phyloP scores from a whole-genome alignment of 2,797 vertebrate genomes.

The Crenuchus spilurus region DNA sequence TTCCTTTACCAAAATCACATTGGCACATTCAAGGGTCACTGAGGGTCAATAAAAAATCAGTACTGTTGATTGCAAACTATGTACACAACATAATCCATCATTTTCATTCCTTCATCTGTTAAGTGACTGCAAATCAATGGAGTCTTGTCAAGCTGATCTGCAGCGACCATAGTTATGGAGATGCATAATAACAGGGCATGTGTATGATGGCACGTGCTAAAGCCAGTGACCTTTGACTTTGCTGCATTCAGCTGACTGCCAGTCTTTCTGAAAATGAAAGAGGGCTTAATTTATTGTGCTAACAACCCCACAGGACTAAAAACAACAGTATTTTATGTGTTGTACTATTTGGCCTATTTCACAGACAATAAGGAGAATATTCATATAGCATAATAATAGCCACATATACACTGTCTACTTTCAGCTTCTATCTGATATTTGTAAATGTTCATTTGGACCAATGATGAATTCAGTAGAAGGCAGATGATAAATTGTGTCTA shows the following conservation, averaged over 20 bases:
- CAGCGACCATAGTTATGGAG: background rate
- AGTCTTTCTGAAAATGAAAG: background rate
- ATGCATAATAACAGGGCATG: slow-evolving; percentile 1
- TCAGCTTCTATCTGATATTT: background rate
- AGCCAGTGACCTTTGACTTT: too few relatives aligned
- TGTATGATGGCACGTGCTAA: background rate
- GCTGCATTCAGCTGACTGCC: background rate
- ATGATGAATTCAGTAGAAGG: too few relatives aligned
- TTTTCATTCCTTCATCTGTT: background rate
- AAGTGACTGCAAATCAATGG: slow-evolving; percentile 19
- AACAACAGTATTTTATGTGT: background rate
- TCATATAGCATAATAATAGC: background rate
- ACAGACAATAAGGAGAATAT: too few relatives aligned
- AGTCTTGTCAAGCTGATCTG: background rate
- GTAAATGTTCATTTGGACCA: too few relatives aligned
- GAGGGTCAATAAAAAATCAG: slow-evolving; percentile 4
- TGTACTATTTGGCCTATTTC: background rate
- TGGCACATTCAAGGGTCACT: slow-evolving; percentile 4
- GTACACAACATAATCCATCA: background rate
- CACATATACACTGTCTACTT: background rate
- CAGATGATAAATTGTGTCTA: too few relatives aligned
- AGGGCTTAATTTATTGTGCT: background rate
- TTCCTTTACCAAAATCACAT: background rate
- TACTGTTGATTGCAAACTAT: background rate
- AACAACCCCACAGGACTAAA: background rate